Conservation (phyloP, 2,113 vertebrate species). For the Chamaetylas fuelleborni region DNA sequence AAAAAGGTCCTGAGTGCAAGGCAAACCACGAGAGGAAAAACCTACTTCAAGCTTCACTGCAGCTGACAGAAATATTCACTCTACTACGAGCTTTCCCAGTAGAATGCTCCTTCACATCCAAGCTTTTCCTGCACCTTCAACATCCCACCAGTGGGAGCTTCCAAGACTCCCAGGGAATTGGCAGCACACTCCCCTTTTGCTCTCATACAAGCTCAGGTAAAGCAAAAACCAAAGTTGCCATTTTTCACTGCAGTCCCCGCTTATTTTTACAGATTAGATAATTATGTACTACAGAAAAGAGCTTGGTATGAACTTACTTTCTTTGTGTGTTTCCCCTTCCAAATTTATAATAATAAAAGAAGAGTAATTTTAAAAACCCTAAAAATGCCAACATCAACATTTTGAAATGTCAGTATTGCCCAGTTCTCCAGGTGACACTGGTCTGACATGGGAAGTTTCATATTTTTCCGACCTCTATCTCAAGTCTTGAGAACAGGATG, state of each 20-base stretch:
- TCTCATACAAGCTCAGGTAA: not conserved
- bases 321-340: not conserved
- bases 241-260: not conserved
- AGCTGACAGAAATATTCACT: not conserved
- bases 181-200: not conserved
- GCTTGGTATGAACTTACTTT: not conserved
- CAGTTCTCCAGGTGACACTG: rapidly evolving
- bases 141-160: not conserved
- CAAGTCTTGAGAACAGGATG: not conserved
- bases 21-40: not conserved
- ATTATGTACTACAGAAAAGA: not conserved
- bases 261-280: not conserved
- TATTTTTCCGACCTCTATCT: not conserved
- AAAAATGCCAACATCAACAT: not conserved
- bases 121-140: not conserved
- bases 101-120: not conserved
- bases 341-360: not conserved
- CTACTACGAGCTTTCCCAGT: not conserved
- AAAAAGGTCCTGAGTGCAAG: not conserved
- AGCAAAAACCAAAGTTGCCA: not conserved
- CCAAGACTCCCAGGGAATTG: not conserved
- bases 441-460: not conserved
- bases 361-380: not conserved
- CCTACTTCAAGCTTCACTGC: not conserved
- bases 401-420: not conserved